A percentile compares a stretch with the other conserved stretches of the same genome.
Conservation (phyloP, 2,113 vertebrate species). For the Bothrops jararaca region DNA sequence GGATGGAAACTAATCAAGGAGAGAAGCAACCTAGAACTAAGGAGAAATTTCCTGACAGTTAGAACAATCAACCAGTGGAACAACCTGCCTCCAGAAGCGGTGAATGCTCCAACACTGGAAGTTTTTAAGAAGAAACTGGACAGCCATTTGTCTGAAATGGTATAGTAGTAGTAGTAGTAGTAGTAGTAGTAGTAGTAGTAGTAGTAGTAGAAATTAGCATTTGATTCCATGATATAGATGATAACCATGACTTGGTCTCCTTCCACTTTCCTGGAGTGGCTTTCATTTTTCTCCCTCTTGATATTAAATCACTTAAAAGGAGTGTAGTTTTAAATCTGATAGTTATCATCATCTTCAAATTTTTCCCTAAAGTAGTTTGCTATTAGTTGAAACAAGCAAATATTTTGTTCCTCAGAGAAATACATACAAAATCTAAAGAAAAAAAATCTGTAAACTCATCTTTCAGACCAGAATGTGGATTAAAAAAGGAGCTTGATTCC, state of each 20-base stretch:
- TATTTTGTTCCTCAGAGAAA: background rate
- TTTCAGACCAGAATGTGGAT: background rate
- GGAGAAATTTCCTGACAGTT: too few species aligned
- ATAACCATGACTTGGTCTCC: background rate
- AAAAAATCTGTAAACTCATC: background rate
- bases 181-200: too few species aligned
- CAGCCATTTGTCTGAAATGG: too few species aligned
- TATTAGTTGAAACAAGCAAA: background rate
- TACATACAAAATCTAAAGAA: background rate
- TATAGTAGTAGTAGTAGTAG: too few species aligned
- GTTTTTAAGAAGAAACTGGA: too few species aligned
- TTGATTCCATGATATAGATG: background rate
- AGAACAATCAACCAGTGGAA: too few species aligned
- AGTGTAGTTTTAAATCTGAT: background rate
- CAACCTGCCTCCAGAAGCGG: too few species aligned
- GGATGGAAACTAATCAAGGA: too few species aligned
- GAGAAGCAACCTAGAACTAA: too few species aligned
- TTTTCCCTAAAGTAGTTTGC: background rate
- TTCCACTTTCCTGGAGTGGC: background rate
- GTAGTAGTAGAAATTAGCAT: background rate
- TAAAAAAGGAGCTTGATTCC: background rate
- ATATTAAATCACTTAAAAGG: background rate
- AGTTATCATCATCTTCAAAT: background rate
- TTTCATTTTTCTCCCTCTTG: background rate
- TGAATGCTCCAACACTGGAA: too few species aligned